Conservation (phyloP, 2,888 invertebrate genomes). For the Ochropleura plecta region DNA sequence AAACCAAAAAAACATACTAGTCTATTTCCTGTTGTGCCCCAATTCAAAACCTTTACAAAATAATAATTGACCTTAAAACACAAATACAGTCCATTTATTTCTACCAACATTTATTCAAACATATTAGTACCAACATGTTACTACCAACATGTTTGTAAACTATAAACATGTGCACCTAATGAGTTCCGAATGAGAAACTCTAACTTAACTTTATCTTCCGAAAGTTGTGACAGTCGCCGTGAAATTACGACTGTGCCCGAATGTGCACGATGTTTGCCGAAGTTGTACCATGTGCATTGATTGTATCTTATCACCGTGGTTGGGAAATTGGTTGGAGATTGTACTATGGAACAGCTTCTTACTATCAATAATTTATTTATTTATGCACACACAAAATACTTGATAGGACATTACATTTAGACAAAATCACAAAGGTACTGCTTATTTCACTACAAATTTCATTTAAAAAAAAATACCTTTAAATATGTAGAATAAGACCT, state of each 20-base stretch:
- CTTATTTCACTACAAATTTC: too few relatives aligned
- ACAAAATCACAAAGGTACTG: too few relatives aligned
- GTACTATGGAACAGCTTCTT: not conserved
- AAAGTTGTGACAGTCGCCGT: constrained; percentile 44
- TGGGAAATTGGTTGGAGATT: constrained; percentile 12
- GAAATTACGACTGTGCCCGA: constrained; percentile 52
- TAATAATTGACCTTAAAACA: not conserved
- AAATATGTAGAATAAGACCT: too few relatives aligned
- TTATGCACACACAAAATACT: too few relatives aligned
- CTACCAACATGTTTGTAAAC: constrained; percentile 30
- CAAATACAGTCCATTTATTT: constrained; percentile 11
- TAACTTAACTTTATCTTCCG: constrained; percentile 48
- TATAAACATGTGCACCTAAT: constrained; percentile 56
- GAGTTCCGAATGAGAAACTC: constrained; percentile 52
- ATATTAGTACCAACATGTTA: constrained; percentile 13
- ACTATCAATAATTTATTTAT: too few relatives aligned
- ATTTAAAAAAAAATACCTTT: too few relatives aligned
- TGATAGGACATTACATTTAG: too few relatives aligned
- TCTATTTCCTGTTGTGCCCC: too few relatives aligned
- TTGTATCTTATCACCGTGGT: constrained; percentile 34
- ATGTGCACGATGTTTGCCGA: constrained; percentile 22
- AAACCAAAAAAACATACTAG: too few relatives aligned
- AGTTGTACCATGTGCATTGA: constrained; percentile 22
- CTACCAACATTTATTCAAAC: not conserved
- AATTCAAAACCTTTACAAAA: too few relatives aligned